Evolutionary conservation across 2,113 vertebrate species (phyloP), one percentile per base, ranked within the genome.

Genomic region (Bagarius yarrelli): DNA sequence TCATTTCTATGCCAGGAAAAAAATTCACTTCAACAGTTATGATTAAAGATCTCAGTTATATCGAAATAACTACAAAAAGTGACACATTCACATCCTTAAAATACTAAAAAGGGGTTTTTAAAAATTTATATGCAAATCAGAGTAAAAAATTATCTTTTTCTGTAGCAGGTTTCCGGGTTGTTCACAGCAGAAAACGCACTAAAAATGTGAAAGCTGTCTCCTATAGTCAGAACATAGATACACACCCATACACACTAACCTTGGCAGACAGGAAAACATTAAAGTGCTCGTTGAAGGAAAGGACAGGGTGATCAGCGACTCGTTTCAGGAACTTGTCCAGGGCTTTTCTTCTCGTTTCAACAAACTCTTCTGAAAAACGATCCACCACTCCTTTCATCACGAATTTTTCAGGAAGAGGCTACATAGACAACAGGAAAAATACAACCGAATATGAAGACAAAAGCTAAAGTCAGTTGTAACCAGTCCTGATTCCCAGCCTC

Each of bases 311-410:
- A 86, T 99, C 96, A 0, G 98, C 95, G 23, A 99, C 95, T 84
- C 97, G 94, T 88, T 97, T 99, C 77, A 99, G 90, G 87, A 98
- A 99, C 88, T 99, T 98, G 89, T 99, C 97, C 84, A 99, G 90
- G 14, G 98, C 98, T 87, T 96, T 98, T 89, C 96, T 96, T 84
- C 98, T 95, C 0, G 96, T 98, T 87, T 98, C 97, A 81, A 99
- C 98, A 14, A 99, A 99, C 85, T 99, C 98, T 91, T 98, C 98
- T 4, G 98, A 98, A 87, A 99, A 99, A 14, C 98, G 95, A 86
- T 99, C 98, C 0, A 99, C 97, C 25, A 99, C 98, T 2, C 98
- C 97, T 87, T 98, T 99, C 90, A 99, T 95, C 77, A 99, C 98
- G 85, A 99, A 99, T 90, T 99, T 99, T 90, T 99, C 98, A 32